These are phyloP conservation scores for Oenanthe oenanthe DNA, from an alignment of 2,113 vertebrate genomes.

Conservation along the genomic window DNA sequence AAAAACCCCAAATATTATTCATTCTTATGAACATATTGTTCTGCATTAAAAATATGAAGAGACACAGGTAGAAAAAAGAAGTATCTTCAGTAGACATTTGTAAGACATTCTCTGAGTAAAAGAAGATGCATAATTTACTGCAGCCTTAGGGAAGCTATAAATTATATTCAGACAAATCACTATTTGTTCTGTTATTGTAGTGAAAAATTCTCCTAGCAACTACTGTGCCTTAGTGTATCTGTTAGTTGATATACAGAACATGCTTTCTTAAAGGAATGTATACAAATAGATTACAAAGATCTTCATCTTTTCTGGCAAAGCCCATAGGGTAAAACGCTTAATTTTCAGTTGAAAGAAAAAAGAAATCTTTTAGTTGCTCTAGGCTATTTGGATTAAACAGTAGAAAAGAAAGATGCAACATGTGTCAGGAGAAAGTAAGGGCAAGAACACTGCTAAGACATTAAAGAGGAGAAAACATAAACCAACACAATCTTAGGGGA, in stretches of 20 bases:
- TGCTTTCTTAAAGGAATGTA: background rate
- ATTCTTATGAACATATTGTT: background rate
- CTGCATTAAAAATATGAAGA: background rate
- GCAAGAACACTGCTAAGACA: background rate
- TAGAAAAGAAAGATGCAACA: background rate
- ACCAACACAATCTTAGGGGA: background rate
- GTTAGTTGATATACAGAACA: constrained; percentile 6
- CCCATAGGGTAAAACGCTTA: background rate
- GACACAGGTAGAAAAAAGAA: background rate
- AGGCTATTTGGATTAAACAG: background rate
- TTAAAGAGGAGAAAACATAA: background rate
- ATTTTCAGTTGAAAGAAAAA: background rate
- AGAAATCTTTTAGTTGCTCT: background rate
- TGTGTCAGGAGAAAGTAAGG: background rate
- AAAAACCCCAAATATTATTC: background rate
- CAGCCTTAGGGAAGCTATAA: constrained; percentile 28
- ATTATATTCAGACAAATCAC: constrained; percentile 50
- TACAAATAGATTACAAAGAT: constrained; percentile 1
- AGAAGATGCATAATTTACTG: constrained; percentile 37
- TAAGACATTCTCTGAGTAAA: constrained; percentile 28
- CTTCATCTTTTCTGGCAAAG: background rate
- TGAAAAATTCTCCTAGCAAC: constrained; percentile 40
- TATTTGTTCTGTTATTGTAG: constrained; percentile 31
- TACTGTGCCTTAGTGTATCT: background rate
- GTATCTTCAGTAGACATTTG: background rate